Base-by-base conservation (phyloP, 2,888 invertebrate species). In the Trissolcus brochymenae region DNA sequence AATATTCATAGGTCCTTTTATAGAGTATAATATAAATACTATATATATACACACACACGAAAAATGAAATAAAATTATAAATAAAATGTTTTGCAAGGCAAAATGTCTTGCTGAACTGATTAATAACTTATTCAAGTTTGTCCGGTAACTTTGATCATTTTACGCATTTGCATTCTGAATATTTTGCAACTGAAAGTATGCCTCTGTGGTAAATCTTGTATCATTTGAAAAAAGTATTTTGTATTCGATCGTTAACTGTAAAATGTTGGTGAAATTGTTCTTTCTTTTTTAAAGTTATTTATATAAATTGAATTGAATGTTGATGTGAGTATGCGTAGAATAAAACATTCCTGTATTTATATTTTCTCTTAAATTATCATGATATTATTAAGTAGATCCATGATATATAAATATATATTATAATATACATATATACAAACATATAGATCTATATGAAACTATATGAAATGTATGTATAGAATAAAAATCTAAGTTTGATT, bases 331-430 rank as follows among this genome's bases (percentile, higher is more conserved):
- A 54, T 50, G 19, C 53, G 51, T 56, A 21, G 7, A 53, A 74
- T 50, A 60, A 71, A 65, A 76, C 76, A 76, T 76, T 76, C 76
- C 70, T 76, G 76, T 76, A 76, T 76, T 76, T 70, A 65, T 55
- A 51, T 61, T 57, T 56, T 71, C 65, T 46, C 35, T 35, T 73
- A 55, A 60, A 66, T 65, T 64, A 72, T 72, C 67, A 75, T 62
- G 75, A 59, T 64, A 68, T 75, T 75, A 75, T 68, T 53, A 57
- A 68, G 74, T 74, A 67, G 74, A 74, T 62, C 43, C 66, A 74
- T 57, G 57, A 62, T 49, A 61, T 67, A 68, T 75, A 75, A 68
- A 75, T 25, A 56, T 35, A 75, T 25, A 56, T 41, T 25, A 25
- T 19, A 19, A 19, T 19, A 19, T 25, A 35, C 11, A 35, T 35